phyloP scores from a whole-genome alignment of 1,140 invertebrate genomes.

The Tenebrio molitor region DNA sequence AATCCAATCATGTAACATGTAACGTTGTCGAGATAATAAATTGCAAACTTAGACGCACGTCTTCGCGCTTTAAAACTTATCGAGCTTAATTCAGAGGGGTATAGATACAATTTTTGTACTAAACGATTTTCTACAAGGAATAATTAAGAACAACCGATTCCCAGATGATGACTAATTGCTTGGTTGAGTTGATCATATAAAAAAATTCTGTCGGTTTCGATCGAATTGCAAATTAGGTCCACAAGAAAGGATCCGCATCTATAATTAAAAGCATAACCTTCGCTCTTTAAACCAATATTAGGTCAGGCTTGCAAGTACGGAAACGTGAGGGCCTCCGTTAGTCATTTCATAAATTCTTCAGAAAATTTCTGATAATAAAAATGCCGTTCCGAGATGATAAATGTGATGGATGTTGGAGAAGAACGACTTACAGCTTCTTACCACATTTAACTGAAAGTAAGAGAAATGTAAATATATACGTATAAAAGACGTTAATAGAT shows the following conservation, averaged over 20 bases:
- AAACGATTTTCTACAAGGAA: no score
- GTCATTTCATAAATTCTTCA: not conserved
- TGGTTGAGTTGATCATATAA: not conserved
- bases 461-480: no score
- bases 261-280: not conserved
- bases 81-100: no score
- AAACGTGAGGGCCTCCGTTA: not conserved
- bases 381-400: no score
- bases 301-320: not conserved
- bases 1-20: not conserved
- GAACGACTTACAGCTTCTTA: no score
- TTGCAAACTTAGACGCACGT: not conserved
- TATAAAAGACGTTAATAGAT: no score
- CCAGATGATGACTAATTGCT: no score
- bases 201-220: not conserved
- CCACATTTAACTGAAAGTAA: no score
- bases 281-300: not conserved
- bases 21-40: not conserved
- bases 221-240: not conserved
- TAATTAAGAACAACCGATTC: no score
- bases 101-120: no score
- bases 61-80: not conserved
- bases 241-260: not conserved
- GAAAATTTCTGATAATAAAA: no score
- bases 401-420: no score